Conservation (phyloP, 2,888 invertebrate genomes). For the Exephanes ischioxanthus region DNA sequence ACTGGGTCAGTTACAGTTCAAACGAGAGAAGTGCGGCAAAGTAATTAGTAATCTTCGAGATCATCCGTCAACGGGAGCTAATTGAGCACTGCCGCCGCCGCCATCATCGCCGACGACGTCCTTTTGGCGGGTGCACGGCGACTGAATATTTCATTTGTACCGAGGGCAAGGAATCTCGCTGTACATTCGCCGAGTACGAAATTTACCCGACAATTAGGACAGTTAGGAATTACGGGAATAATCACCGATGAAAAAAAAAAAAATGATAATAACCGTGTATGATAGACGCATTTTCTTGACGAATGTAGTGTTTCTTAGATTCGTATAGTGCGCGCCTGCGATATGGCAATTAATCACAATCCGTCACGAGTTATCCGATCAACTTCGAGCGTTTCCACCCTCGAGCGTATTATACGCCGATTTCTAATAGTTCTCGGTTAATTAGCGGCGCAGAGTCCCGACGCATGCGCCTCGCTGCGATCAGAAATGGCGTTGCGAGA, state of each 20-base stretch:
- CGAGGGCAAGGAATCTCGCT: slow-evolving; percentile 17
- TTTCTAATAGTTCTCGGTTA: slow-evolving; percentile 65
- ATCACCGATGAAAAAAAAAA: slow-evolving; percentile 12
- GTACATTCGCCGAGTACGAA: not conserved
- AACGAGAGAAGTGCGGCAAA: slow-evolving; percentile 58
- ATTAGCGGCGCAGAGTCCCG: slow-evolving; percentile 42
- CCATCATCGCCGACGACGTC: slow-evolving; percentile 31
- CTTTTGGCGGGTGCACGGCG: slow-evolving; percentile 39
- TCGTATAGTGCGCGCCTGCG: not conserved
- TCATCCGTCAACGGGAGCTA: slow-evolving; percentile 67
- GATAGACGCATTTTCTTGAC: slow-evolving; percentile 42
- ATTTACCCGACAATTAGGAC: slow-evolving; percentile 49
- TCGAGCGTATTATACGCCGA: slow-evolving; percentile 56
- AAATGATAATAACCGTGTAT: slow-evolving; percentile 41
- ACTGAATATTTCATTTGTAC: slow-evolving; percentile 51
- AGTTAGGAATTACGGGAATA: slow-evolving; percentile 25
- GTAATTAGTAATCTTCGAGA: slow-evolving; percentile 67
- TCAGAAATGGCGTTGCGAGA: slow-evolving; percentile 50
- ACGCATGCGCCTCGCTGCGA: slow-evolving; percentile 41
- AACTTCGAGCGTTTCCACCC: slow-evolving; percentile 64
- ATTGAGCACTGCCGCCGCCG: slow-evolving; percentile 62
- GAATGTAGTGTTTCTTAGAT: slow-evolving; percentile 38
- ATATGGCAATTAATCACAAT: slow-evolving; percentile 67
- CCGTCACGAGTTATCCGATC: slow-evolving; percentile 64
- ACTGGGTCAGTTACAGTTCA: slow-evolving; percentile 63